Evolutionary conservation across 1,140 invertebrate genomes (phyloP), one percentile per base, ranked within the genome.

Genomic region (Heterodera schachtii): DNA sequence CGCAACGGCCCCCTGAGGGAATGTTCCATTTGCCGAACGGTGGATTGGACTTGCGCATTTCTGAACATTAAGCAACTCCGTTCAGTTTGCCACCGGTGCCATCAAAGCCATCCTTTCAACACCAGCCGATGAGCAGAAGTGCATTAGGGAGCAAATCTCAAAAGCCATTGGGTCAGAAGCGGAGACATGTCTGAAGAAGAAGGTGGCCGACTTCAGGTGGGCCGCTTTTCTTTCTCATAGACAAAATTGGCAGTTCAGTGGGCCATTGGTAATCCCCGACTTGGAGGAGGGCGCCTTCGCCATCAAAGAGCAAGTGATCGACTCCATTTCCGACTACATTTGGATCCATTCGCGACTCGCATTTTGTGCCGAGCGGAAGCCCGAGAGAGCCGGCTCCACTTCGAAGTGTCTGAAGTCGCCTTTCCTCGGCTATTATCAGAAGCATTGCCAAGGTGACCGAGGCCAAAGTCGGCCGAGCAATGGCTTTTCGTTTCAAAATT

Each of bases 311-410:
- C 79, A 86, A 71, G 88, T 89, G 87, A 90, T 89, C 73, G 84
- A 89, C 64, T 89, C 88, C 21, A 89, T 89, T 73, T 89, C 88
- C 60, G 88, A 89, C 76, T 88, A 88, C 78, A 89, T 89, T 81
- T 83, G 88, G 70, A 89, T 89, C 81, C 84, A 89, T 69, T 82
- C 82, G 74, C 87, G 88, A 60, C 81, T 89, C 41, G 73, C 89
- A n/a, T 89, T 89, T 82, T 89, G 88, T 75, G 84, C 84, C n/a
- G 88, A 89, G 69, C 82, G 88, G 43, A 89, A 89, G 73, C 88
- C 88, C 41, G 84, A 86, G 47, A 81, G 88, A 52, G 89, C 88
- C 31, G 57, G 79, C 60, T 79, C 83, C 57, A 89, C 89, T 57
- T 73, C 67, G 43, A 77, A 79, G 44, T 89, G 88, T 73, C 77